Conservation (phyloP, 2,797 vertebrate genomes). For the Malacoraja senta region DNA sequence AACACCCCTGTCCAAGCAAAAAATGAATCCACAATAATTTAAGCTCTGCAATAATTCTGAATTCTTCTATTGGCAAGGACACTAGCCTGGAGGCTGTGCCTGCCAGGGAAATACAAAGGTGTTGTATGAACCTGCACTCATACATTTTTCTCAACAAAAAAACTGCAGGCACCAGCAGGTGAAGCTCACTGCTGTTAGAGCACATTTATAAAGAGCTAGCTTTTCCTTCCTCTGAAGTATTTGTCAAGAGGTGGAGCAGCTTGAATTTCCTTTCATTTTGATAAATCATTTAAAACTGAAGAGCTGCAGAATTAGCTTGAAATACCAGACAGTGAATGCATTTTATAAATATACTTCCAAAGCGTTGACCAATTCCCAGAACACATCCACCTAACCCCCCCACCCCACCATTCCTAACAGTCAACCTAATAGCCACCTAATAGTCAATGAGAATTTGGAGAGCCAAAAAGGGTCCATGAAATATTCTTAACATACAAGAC, state of each 20-base stretch:
- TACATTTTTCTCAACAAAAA: background rate
- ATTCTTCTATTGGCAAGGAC: background rate
- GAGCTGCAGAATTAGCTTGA: background rate
- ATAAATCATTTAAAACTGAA: background rate
- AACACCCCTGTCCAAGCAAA: background rate
- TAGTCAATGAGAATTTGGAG: too few species aligned
- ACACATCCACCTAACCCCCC: too few species aligned
- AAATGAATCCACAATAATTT: background rate
- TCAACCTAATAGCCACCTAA: too few species aligned
- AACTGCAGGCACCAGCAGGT: background rate
- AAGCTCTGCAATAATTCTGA: background rate
- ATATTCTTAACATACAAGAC: background rate
- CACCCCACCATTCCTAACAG: too few species aligned
- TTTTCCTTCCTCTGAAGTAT: background rate
- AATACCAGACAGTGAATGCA: background rate
- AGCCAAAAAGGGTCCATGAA: too few species aligned
- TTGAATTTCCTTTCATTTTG: background rate
- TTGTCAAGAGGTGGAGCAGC: background rate
- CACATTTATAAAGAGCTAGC: background rate
- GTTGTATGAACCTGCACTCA: background rate
- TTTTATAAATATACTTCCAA: background rate
- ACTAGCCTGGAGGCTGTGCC: background rate
- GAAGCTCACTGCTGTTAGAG: background rate
- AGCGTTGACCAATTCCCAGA: too few species aligned
- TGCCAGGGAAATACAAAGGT: background rate